These are phyloP conservation scores for Oxytorus armatus DNA, from an alignment of 2,888 invertebrate species.

Conservation along the genomic window DNA sequence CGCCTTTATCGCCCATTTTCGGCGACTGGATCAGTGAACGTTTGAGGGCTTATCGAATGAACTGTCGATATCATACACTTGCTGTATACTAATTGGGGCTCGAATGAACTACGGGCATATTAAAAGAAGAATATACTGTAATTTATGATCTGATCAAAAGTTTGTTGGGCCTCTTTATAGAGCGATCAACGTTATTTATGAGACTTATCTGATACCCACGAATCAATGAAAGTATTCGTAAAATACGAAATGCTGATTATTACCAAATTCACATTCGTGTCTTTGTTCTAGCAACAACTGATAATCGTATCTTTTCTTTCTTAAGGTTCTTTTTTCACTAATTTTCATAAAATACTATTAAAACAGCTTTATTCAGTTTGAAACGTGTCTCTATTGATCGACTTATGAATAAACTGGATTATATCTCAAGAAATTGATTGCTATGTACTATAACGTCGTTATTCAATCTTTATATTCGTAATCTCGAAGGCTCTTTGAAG, in stretches of 20 bases:
- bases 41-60: constrained; percentile 23
- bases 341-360: no score
- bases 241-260: background rate
- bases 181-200: background rate
- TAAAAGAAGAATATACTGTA: constrained; percentile 2
- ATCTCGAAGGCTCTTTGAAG: constrained; percentile 35
- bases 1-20: background rate
- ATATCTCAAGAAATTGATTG: constrained; percentile 7
- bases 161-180: background rate
- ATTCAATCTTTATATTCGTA: constrained; percentile 51
- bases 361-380: background rate
- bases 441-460: constrained; percentile 12
- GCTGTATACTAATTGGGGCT: background rate
- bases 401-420: background rate
- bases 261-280: background rate
- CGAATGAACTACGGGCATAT: background rate
- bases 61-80: constrained; percentile 21
- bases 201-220: background rate
- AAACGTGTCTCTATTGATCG: background rate
- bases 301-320: no score
- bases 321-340: no score
- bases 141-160: background rate
- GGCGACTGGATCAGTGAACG: background rate
- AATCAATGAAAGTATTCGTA: background rate
- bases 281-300: no score